Evolutionary conservation across 2,888 invertebrate genomes (phyloP).

Genomic region (Cerceris rybyensis): DNA sequence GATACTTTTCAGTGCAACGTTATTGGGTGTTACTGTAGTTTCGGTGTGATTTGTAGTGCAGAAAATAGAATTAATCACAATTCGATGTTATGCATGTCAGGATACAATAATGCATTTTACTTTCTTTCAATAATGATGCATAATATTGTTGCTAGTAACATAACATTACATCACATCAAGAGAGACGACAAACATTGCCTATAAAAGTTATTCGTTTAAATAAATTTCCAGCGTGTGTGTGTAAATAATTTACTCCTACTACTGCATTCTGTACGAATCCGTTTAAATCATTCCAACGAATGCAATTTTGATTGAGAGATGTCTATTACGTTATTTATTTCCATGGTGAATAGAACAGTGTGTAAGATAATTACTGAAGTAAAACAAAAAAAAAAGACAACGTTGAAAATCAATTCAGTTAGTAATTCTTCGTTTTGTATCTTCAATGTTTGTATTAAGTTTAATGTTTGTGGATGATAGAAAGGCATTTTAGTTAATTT

Average conservation of each 20-base stretch:
- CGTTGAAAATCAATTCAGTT: slow-evolving; percentile 22
- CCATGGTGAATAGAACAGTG: slow-evolving; percentile 68
- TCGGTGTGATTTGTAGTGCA: slow-evolving; percentile 2
- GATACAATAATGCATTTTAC: slow-evolving; percentile 7
- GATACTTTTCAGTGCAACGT: slow-evolving; percentile 23
- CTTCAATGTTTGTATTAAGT: not conserved
- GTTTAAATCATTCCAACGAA: slow-evolving; percentile 66
- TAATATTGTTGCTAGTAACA: not conserved
- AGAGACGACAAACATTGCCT: not conserved
- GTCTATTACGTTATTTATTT: slow-evolving; percentile 68
- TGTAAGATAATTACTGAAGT: slow-evolving; percentile 35
- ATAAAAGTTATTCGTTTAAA: slow-evolving; percentile 8
- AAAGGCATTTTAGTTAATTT: not conserved
- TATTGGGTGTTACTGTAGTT: slow-evolving; percentile 18
- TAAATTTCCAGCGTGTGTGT: not conserved
- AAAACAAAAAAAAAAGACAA: too few relatives aligned
- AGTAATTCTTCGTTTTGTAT: slow-evolving; percentile 10
- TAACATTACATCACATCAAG: not conserved
- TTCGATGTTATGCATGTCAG: not conserved
- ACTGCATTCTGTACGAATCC: slow-evolving; percentile 29
- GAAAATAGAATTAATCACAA: slow-evolving; percentile 20
- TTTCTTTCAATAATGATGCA: slow-evolving; percentile 8
- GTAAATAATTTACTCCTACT: slow-evolving; percentile 28
- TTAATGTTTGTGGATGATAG: not conserved
- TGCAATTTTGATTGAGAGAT: slow-evolving; percentile 53